These are phyloP conservation scores for Sebastes baramenuke DNA, from an alignment of 2,797 vertebrate genomes.

Conservation along the genomic window DNA sequence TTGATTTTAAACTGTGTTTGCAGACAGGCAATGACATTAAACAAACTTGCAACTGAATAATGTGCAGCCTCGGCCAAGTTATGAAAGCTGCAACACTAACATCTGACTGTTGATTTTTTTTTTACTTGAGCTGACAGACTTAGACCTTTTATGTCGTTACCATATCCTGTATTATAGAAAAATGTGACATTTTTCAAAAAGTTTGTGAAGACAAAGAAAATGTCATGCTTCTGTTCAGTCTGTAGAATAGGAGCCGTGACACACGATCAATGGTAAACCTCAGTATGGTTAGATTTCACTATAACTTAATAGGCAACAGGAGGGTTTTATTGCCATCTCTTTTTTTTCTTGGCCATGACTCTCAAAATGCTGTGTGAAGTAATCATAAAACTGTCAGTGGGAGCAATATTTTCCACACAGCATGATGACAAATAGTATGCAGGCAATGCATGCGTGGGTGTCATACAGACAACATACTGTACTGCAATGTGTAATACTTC, in stretches of 20 bases:
- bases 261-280: conserved; percentile 58
- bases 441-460: conserved; percentile 55
- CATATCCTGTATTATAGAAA: neutral
- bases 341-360: conserved; percentile 57
- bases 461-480: conserved; percentile 55
- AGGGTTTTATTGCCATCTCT: conserved; percentile 67
- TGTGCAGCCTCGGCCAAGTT: neutral
- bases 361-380: conserved; percentile 67
- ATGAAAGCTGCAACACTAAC: conserved; percentile 5
- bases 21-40: conserved; percentile 1
- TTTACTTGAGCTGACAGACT: conserved; percentile 12
- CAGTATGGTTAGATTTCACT: conserved; percentile 61
- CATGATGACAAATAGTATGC: conserved; percentile 65
- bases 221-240: conserved; percentile 29
- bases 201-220: conserved; percentile 31
- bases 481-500: conserved; percentile 25
- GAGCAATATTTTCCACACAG: conserved; percentile 67
- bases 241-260: conserved; percentile 21
- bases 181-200: conserved; percentile 6
- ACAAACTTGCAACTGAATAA: conserved; percentile 21
- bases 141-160: neutral
- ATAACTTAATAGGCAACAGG: conserved; percentile 59
- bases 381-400: conserved; percentile 72
- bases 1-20: neutral
- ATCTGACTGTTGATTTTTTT: conserved; percentile 1